Conservation (phyloP, 2,797 vertebrate species). For the Emydoidea blandingii region DNA sequence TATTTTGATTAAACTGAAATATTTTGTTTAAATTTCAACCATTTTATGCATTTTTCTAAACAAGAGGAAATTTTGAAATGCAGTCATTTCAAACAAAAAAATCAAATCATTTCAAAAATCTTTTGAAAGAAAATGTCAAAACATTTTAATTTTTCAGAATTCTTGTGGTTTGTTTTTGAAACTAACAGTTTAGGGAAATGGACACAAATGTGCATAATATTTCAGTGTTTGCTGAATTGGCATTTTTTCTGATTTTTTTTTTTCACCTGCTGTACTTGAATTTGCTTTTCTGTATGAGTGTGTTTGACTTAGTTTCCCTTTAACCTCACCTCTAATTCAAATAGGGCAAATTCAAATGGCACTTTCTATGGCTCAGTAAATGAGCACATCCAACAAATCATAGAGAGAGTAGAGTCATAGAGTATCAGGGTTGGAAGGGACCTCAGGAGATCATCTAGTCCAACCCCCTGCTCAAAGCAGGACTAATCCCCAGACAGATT, state of each 20-base stretch:
- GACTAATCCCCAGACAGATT: no score
- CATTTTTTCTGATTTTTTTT: not conserved
- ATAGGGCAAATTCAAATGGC: not conserved
- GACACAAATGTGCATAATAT: not conserved
- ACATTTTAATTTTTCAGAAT: not conserved
- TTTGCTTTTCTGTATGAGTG: not conserved
- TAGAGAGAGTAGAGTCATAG: no score
- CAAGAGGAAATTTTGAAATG: not conserved
- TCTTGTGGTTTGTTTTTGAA: not conserved
- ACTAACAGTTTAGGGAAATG: not conserved
- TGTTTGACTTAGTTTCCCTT: not conserved
- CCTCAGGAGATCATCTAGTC: no score
- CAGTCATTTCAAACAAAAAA: not conserved
- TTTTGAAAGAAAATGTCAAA: no score
- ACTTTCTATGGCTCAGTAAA: slow-evolving; percentile 8
- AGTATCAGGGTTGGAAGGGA: no score
- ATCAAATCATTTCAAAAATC: no score
- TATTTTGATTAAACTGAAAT: not conserved
- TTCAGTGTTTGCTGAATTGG: not conserved
- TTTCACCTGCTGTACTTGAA: not conserved
- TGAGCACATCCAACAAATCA: not conserved
- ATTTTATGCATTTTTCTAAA: not conserved
- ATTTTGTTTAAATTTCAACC: not conserved
- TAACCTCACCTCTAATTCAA: not conserved
- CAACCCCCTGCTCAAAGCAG: no score